phyloP scores from a whole-genome alignment of 2,797 vertebrate species.

The Sebastes nivosus region DNA sequence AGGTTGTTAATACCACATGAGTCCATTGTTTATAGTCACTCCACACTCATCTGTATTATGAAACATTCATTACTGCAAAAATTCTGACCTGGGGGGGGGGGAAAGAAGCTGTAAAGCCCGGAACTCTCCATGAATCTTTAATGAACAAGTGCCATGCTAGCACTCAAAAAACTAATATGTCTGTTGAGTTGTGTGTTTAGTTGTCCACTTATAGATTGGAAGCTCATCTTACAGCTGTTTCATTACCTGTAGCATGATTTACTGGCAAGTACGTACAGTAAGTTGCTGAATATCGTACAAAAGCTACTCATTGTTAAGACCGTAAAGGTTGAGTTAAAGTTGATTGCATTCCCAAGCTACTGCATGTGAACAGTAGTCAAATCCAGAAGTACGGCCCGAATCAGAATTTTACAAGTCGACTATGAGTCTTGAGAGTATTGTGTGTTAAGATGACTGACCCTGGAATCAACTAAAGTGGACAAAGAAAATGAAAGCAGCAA shows the following conservation, averaged over 20 bases:
- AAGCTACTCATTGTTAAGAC: too few species aligned
- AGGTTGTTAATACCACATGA: slow-evolving; percentile 6
- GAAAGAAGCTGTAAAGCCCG: not conserved
- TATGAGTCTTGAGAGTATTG: too few species aligned
- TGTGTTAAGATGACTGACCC: too few species aligned
- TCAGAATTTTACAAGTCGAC: too few species aligned
- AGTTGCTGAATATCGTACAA: not conserved
- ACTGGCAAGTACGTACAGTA: not conserved
- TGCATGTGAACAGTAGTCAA: not conserved
- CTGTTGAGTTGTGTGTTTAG: not conserved
- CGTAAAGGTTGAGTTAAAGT: too few species aligned
- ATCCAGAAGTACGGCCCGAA: not conserved
- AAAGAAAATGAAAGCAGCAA: too few species aligned
- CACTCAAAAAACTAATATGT: not conserved
- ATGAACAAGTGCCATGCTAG: not conserved
- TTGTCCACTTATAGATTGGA: not conserved
- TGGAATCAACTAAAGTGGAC: too few species aligned
- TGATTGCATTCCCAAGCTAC: too few species aligned
- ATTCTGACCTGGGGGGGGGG: not conserved
- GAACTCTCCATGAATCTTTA: not conserved
- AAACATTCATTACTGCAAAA: not conserved
- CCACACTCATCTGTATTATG: not conserved
- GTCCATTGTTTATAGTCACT: not conserved
- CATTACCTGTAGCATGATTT: not conserved
- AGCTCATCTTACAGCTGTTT: not conserved